phyloP scores from a whole-genome alignment of 2,113 vertebrate species.

The Halcyon malimbica region DNA sequence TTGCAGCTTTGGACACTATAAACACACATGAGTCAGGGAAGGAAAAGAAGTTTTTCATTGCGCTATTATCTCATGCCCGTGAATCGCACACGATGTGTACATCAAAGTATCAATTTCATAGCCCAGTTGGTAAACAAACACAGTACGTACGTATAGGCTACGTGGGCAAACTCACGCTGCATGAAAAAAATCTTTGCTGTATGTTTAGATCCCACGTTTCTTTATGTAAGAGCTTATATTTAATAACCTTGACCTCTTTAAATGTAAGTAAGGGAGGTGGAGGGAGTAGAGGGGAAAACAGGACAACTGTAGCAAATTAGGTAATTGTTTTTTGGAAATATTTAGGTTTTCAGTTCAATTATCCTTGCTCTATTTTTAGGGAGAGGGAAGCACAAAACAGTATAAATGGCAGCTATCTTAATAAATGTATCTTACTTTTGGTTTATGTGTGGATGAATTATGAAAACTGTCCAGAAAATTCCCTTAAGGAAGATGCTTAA shows the following conservation, averaged over 20 bases:
- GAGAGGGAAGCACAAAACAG: not conserved
- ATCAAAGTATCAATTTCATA: not conserved
- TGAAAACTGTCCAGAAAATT: not conserved
- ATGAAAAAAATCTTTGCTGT: not conserved
- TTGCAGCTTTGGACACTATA: not conserved
- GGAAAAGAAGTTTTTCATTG: not conserved
- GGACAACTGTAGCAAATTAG: slow-evolving; percentile 8
- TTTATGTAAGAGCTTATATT: not conserved
- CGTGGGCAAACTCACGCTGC: not conserved
- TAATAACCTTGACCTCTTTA: slow-evolving; percentile 56
- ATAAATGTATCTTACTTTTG: not conserved
- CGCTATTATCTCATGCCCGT: not conserved
- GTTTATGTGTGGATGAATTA: not conserved
- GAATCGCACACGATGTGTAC: not conserved
- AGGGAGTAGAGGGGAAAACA: not conserved
- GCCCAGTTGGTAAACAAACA: not conserved
- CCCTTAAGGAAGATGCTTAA: not conserved
- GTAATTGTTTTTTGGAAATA: slow-evolving; percentile 13
- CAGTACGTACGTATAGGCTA: not conserved
- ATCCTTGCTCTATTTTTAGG: not conserved
- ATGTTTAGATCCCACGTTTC: not conserved
- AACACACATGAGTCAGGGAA: not conserved
- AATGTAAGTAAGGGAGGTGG: not conserved
- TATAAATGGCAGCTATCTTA: not conserved
- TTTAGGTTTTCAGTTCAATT: slow-evolving; percentile 29